These are phyloP conservation scores for Bombus sibiricus DNA, from an alignment of 1,140 invertebrate genomes.

Conservation along the genomic window DNA sequence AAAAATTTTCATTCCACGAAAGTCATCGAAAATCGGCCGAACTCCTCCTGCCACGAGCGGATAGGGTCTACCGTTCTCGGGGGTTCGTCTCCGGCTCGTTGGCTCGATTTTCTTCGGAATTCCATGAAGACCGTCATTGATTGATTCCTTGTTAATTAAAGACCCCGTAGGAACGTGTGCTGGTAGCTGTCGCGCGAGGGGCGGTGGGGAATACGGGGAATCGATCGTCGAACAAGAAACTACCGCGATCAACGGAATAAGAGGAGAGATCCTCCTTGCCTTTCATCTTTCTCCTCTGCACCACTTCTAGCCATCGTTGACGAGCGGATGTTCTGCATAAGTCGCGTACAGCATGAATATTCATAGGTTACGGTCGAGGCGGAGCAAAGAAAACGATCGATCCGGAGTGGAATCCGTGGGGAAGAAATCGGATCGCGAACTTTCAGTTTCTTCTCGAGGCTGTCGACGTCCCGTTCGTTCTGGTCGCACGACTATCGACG, in stretches of 20 bases:
- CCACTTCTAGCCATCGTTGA: background rate
- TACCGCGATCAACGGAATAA: constrained; percentile 66
- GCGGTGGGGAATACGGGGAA: constrained; percentile 69
- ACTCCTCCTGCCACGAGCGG: too few relatives aligned
- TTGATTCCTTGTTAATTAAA: constrained; percentile 80
- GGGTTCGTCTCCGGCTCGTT: background rate
- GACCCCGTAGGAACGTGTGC: constrained; percentile 56
- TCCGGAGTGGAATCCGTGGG: constrained; percentile 45
- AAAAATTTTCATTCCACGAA: background rate
- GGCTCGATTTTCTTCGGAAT: constrained; percentile 64
- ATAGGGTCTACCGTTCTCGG: background rate
- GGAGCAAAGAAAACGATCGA: constrained; percentile 28
- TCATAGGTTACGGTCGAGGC: constrained; percentile 59
- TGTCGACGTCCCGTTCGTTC: constrained; percentile 24
- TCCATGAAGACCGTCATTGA: constrained; percentile 65
- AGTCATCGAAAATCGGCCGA: background rate
- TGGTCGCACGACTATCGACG: constrained; percentile 23
- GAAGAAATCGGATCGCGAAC: constrained; percentile 72
- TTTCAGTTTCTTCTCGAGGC: constrained; percentile 61
- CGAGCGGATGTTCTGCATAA: constrained; percentile 68
- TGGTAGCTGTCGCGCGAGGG: constrained; percentile 46
- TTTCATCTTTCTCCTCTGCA: background rate
- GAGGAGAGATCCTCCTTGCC: constrained; percentile 58
- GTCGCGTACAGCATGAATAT: constrained; percentile 75
- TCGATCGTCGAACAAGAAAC: constrained; percentile 71